Conservation (phyloP, 2,113 vertebrate species). For the Ammodramus savannarum region DNA sequence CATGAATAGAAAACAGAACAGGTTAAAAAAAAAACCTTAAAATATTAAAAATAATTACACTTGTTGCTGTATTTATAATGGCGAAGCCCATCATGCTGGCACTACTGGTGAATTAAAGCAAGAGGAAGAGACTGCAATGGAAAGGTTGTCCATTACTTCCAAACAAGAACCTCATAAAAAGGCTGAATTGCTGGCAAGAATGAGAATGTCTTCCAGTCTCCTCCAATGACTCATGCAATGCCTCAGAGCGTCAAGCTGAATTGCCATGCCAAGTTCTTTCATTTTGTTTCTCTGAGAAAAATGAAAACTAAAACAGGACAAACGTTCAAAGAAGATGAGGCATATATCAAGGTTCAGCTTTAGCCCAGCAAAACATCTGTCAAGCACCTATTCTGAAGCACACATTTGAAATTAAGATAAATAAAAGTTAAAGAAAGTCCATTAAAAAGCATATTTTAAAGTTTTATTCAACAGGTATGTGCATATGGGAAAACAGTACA, state of each 20-base stretch:
- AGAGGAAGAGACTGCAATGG: not conserved
- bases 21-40: not conserved
- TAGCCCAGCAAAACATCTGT: not conserved
- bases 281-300: constrained; percentile 54
- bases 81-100: not conserved
- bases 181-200: constrained; percentile 15
- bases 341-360: not conserved
- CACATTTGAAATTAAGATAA: constrained; percentile 18
- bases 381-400: not conserved
- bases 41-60: not conserved
- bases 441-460: not conserved
- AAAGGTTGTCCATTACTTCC: not conserved
- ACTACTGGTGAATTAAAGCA: not conserved
- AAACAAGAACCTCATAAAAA: constrained; percentile 3
- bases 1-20: not conserved
- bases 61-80: not conserved
- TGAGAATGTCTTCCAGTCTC: not conserved
- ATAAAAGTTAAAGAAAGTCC: constrained; percentile 23
- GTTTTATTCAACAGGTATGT: not conserved
- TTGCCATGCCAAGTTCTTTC: constrained; percentile 45
- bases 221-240: not conserved
- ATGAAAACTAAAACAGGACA: not conserved
- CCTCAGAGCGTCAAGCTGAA: constrained; percentile 23
- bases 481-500: not conserved
- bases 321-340: not conserved